Percentiles rank a stretch among this genome's conserved stretches.
phyloP scores from a whole-genome alignment of 2,113 vertebrate species.

The Solea solea region DNA sequence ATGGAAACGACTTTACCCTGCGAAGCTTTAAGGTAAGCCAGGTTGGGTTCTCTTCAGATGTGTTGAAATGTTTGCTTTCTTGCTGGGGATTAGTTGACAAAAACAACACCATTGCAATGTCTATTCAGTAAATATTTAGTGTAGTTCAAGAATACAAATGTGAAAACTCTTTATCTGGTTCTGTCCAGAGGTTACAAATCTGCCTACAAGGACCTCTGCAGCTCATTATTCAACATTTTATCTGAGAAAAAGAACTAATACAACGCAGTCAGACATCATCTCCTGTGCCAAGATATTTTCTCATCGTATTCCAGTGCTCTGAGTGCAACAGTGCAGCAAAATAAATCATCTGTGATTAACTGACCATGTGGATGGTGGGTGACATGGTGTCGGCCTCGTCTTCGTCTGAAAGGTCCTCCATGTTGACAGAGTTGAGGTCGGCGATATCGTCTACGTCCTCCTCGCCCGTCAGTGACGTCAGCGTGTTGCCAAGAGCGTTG shows the following conservation, averaged over 20 bases:
- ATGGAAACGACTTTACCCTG: slow-evolving; percentile 30
- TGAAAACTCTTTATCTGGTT: no score
- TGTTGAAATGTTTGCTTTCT: not conserved
- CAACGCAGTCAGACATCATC: no score
- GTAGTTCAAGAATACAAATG: no score
- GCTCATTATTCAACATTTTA: no score
- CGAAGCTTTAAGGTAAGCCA: not conserved
- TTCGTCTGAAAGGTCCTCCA: slow-evolving; percentile 93
- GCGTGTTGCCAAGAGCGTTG: slow-evolving; percentile 93
- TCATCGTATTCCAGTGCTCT: no score
- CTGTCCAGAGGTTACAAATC: not conserved
- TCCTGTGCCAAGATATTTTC: no score
- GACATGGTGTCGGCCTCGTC: slow-evolving; percentile 93
- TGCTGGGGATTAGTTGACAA: not conserved
- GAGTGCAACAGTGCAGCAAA: no score
- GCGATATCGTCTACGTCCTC: slow-evolving; percentile 95
- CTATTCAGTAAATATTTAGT: not conserved
- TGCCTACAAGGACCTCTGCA: not conserved
- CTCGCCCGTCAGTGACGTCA: slow-evolving; percentile 95
- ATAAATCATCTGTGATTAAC: slow-evolving; percentile 31
- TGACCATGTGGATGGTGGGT: slow-evolving; percentile 90
- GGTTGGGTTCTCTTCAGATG: not conserved
- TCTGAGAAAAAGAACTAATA: no score
- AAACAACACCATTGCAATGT: not conserved
- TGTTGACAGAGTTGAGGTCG: slow-evolving; percentile 92